These are phyloP conservation scores for Cyclina sinensis DNA, from an alignment of 1,140 invertebrate species.

Conservation along the genomic window DNA sequence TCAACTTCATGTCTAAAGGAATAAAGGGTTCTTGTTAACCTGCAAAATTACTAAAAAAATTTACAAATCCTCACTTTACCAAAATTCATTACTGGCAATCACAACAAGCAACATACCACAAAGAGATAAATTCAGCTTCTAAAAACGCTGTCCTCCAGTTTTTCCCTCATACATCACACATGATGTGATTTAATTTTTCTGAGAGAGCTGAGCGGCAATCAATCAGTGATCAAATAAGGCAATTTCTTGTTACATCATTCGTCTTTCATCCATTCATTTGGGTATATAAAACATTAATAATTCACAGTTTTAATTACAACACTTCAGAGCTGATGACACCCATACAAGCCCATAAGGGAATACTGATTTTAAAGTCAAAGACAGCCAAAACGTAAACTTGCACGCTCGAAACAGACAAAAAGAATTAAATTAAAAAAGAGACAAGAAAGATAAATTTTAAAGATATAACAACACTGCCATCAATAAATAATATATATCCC, in stretches of 20 bases:
- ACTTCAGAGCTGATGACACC: not conserved
- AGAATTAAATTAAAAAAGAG: conserved; percentile 15
- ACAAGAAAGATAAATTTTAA: not conserved
- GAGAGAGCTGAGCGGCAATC: not conserved
- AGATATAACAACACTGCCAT: not conserved
- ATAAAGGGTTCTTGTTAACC: too few relatives aligned
- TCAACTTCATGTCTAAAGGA: too few relatives aligned
- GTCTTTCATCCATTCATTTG: conserved; percentile 1
- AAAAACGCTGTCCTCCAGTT: not conserved
- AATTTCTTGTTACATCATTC: conserved; percentile 25
- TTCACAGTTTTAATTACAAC: conserved; percentile 19
- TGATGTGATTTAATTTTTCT: not conserved
- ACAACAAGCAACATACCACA: too few relatives aligned
- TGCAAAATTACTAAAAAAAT: too few relatives aligned
- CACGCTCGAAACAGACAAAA: not conserved
- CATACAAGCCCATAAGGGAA: not conserved
- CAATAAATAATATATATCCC: conserved; percentile 13
- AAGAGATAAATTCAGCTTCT: too few relatives aligned
- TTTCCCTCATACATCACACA: not conserved
- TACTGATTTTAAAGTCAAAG: not conserved
- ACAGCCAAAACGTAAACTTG: not conserved
- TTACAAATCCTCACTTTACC: too few relatives aligned
- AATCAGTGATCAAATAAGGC: conserved; percentile 12
- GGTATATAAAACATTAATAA: conserved; percentile 17
- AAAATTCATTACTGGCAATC: too few relatives aligned